Base-by-base conservation (phyloP, 2,113 vertebrate genomes). In the Trinectes maculatus region DNA sequence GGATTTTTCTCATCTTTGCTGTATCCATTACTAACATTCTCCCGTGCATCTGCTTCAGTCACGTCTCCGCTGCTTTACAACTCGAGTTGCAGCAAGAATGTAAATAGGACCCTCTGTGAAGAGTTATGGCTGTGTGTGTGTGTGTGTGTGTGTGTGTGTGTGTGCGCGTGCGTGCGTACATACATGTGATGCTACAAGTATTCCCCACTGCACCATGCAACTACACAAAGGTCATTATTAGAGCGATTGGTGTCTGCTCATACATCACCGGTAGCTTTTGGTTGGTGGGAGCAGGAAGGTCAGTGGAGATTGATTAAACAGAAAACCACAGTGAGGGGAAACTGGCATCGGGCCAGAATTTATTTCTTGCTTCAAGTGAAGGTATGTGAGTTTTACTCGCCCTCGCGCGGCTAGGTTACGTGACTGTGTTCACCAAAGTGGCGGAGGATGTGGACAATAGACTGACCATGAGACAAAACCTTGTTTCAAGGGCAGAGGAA, bases 261-360 rank as follows among this genome's bases (percentile, higher is more conserved):
- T 73, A 58, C 8, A 70, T 82, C 59, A 85, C 34, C 51, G 60
- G 55, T 51, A 31, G 39, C n/a, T 0, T 8, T 0, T 4, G 47
- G 10, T 51, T 46, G 5, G 8, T 66, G 37, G 43, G 46, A 63
- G 36, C 25, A 3, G 28, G 39, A 47, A 24, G 42, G 39, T 28
- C 37, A 54, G 24, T 8, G 3, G 29, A 74, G 75, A 75, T 48
- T 68, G 74, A 82, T 80, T 80, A 80, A 60, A 76, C 54, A 44
- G 16, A 31, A 62, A 80, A 13, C 3, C 24, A 34, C n/a, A 25
- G 21, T 36, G 71, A 74, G 56, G 64, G 40, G 8, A 33, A 40
- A 42, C 24, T 29, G 29, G 56, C 19, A 25, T 6, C 16, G 53
- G 53, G 25, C 22, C 8, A n/a, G 53, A 52, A 67, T 63, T 77